Evolutionary conservation across 2,113 vertebrate genomes (phyloP).

Genomic region (Bufo bufo): DNA sequence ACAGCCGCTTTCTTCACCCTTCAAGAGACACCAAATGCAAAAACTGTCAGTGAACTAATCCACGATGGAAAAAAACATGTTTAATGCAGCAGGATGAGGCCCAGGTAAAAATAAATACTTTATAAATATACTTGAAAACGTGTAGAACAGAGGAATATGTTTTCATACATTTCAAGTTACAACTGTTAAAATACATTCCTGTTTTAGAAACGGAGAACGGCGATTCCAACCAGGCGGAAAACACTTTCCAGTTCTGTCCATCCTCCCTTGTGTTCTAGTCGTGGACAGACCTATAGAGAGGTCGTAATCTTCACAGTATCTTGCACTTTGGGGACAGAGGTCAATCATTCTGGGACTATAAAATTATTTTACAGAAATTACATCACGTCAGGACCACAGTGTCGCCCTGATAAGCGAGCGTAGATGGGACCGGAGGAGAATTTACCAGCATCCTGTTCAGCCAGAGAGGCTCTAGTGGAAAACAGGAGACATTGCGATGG

Average conservation of each 20-base stretch:
- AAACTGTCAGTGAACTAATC: neutral
- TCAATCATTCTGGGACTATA: neutral
- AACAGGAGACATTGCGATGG: too few relatives aligned
- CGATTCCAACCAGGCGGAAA: neutral
- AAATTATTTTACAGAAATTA: slow-evolving; percentile 6
- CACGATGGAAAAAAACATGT: neutral
- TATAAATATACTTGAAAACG: slow-evolving; percentile 27
- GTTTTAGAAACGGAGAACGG: neutral
- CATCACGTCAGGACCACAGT: neutral
- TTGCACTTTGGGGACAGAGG: slow-evolving; percentile 4
- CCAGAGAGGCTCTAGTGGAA: too few relatives aligned
- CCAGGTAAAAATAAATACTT: slow-evolving; percentile 23
- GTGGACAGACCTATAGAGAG: neutral
- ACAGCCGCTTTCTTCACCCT: neutral
- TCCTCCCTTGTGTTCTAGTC: neutral
- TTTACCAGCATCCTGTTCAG: too few relatives aligned
- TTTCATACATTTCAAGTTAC: neutral
- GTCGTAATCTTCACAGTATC: slow-evolving; percentile 17
- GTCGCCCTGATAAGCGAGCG: neutral
- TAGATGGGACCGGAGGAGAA: neutral
- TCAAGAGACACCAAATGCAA: neutral
- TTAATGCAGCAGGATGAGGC: slow-evolving; percentile 17
- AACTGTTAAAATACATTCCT: slow-evolving; percentile 32
- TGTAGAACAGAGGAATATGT: neutral
- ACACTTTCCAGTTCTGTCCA: neutral